Base-by-base conservation (phyloP, 2,113 vertebrate genomes). In the Apaloderma vittatum region DNA sequence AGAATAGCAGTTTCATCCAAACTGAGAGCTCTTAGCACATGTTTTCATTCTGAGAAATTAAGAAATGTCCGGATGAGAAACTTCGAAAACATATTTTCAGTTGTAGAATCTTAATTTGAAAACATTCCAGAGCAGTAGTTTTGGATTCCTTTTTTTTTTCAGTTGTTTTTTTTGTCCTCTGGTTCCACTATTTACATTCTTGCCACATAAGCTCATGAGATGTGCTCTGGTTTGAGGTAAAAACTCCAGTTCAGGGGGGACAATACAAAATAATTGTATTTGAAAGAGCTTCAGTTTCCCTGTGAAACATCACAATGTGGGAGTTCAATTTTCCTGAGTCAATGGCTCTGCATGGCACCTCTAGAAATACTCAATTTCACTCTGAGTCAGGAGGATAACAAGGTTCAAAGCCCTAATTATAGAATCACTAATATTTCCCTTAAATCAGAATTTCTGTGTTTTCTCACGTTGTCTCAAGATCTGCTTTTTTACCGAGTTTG, bases 371-470 rank as follows among this genome's bases (percentile, higher is more conserved):
- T 72, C 3, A 0, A 9, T 29, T 48, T 88, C 27, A 34, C 17
- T 55, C 37, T 32, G 43, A 46, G 30, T 19, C 34, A 36, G 15
- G 11, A 48, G 22, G 9, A 20, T 23, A 9, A 48, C 11, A 29
- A 22, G 8, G 67, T 84, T 61, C 3, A 10, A 62, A 70, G 52
- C 10, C 5, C 4, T 1, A 0, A n/a, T n/a, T n/a, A n/a, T n/a
- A n/a, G n/a, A n/a, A n/a, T n/a, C n/a, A n/a, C n/a, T n/a, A n/a
- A 20, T 3, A 1, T 65, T 82, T 71, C 27, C 29, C 20, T n/a
- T 55, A 57, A 73, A 67, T 10, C n/a, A 57, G 54, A 91, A 24
- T 71, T 46, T 51, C 30, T 6, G 4, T 16, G 3, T 30, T 89
- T 80, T 55, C 40, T 45, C 43, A 2, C 3, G 2, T 46, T 55